phyloP scores from a whole-genome alignment of 2,113 vertebrate species.

The Hydropotes inermis region DNA sequence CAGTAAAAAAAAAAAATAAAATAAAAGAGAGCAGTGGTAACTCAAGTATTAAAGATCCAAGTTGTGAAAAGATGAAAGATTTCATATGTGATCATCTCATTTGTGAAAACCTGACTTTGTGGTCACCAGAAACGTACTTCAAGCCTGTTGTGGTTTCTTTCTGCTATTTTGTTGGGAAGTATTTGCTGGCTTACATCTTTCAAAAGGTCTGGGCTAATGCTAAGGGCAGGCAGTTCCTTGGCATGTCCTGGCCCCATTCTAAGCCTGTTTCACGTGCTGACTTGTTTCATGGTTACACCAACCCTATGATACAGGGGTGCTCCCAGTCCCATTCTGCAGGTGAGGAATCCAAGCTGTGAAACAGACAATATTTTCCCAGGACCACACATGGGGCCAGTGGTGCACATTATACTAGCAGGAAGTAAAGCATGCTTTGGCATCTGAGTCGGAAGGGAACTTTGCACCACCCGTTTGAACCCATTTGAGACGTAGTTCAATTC shows the following conservation, averaged over 20 bases:
- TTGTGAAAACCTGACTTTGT: fast-evolving
- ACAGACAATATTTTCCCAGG: not conserved
- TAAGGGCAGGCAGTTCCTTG: fast-evolving
- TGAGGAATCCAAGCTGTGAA: fast-evolving
- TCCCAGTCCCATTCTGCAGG: fast-evolving
- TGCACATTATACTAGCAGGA: fast-evolving
- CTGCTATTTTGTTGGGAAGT: not conserved
- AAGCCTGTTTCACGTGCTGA: fast-evolving
- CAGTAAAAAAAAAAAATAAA: not conserved
- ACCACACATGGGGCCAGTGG: fast-evolving
- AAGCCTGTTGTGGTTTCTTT: fast-evolving
- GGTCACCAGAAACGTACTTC: fast-evolving
- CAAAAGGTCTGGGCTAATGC: fast-evolving
- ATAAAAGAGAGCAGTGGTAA: not conserved
- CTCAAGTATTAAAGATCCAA: fast-evolving
- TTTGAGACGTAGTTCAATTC: not conserved
- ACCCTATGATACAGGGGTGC: fast-evolving
- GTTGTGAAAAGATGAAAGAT: fast-evolving
- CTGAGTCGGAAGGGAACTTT: not conserved
- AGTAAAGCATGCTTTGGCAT: fast-evolving
- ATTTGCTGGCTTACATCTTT: not conserved
- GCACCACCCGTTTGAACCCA: not conserved
- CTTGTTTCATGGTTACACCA: fast-evolving
- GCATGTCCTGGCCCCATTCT: fast-evolving
- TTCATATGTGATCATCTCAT: fast-evolving